phyloP scores from a whole-genome alignment of 2,797 vertebrate species.

The Semaprochilodus insignis region DNA sequence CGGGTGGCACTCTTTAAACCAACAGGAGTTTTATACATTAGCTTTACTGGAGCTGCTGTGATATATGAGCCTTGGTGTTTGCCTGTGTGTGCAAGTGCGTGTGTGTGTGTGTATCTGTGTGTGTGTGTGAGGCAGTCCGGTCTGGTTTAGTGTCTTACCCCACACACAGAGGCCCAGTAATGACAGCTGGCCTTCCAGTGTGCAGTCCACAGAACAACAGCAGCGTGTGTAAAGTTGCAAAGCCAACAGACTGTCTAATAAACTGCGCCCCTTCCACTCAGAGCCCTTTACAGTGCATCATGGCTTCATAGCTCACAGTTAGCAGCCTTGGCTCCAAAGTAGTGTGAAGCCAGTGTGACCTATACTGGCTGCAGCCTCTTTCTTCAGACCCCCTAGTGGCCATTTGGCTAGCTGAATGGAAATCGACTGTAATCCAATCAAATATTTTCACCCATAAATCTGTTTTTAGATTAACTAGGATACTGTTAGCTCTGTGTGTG shows the following conservation, averaged over 20 bases:
- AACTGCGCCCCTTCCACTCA: not conserved
- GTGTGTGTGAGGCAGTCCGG: constrained; percentile 9
- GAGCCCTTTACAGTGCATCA: constrained; percentile 18
- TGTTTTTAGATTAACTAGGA: too few species aligned
- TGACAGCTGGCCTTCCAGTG: constrained; percentile 28
- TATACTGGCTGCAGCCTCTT: too few species aligned
- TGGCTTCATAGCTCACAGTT: constrained; percentile 18
- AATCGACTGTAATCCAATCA: too few species aligned
- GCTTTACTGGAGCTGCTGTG: constrained; percentile 35
- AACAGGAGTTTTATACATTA: constrained; percentile 51
- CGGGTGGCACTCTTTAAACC: constrained; percentile 24
- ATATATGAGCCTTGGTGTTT: constrained; percentile 46
- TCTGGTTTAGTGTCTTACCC: constrained; percentile 23
- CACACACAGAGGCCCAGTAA: constrained; percentile 8
- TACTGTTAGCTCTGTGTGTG: too few species aligned
- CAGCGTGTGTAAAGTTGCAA: not conserved
- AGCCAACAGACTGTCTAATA: constrained; percentile 23
- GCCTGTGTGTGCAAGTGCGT: constrained; percentile 21
- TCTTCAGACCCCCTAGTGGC: too few species aligned
- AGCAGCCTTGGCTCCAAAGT: not conserved
- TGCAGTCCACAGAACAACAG: constrained; percentile 12
- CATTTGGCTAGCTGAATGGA: too few species aligned
- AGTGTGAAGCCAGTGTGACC: too few species aligned
- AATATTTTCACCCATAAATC: too few species aligned
- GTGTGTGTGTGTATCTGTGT: constrained; percentile 24